Evolutionary conservation across 35 echinoderm and acorn worm genomes (phyloP), one percentile per base, ranked within the genome.

Genomic region (Apostichopus parvimensis): DNA sequence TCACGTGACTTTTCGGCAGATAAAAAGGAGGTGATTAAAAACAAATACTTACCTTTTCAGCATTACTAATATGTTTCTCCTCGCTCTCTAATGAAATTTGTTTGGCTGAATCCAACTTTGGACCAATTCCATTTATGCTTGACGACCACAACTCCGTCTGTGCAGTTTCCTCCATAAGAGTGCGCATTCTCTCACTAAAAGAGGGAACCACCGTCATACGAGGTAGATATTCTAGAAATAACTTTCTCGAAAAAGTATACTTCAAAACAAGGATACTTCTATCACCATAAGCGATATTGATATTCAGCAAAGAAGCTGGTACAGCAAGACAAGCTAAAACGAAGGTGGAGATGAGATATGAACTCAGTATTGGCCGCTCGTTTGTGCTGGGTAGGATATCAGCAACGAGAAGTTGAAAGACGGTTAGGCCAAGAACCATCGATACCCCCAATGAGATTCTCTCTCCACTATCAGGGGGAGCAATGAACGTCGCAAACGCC

Each of bases 211-310:
- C 53, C 21, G 53, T 24, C 12, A 15, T 45, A 24, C 79, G 4
- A 24, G 79, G 79, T 6, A 81, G 8, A 45, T 28, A 81, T 53
- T 81, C 25, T 34, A 81, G 20, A 54, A 81, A 81, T 54, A 81
- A 54, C 79, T 81, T 81, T 81, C 79, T 81, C 15, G 12, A 45
- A 26, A 15, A 53, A 4, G 22, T 53, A 45, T 81, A 53, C 53
- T 53, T 81, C 25, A 81, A 53, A 28, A 53, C 12, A 53, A 53
- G 79, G 8, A 81, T 15, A 45, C 53, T 81, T 9, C 53, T 81
- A 15, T 81, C 28, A 81, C 79, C 79, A 45, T 45, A 81, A 7
- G 79, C 21, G 15, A 81, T 81, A 81, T 81, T 81, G 53, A 81
- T 81, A 14, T 81, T 24, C 21, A 53, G 5, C 13, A 81, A 13